These are phyloP conservation scores for Campaea margaritaria DNA, from an alignment of 2,888 invertebrate genomes.

Conservation along the genomic window DNA sequence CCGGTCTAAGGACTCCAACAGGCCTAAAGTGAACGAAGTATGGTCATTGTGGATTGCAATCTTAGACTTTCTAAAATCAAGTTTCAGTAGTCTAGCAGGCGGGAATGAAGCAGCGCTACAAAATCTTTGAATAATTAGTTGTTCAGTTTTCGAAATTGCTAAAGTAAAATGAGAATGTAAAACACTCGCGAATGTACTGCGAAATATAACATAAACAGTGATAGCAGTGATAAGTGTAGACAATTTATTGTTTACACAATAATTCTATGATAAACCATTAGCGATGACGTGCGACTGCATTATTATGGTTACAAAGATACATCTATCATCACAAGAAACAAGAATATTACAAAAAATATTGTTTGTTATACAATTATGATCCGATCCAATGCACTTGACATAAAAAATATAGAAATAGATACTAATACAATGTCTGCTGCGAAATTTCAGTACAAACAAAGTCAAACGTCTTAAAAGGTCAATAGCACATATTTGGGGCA, in stretches of 20 bases:
- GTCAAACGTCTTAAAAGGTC: conserved; percentile 29
- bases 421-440: neutral
- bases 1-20: neutral
- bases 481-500: conserved; percentile 42
- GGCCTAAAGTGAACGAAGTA: conserved; percentile 11
- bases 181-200: too few relatives aligned
- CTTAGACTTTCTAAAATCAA: conserved; percentile 25
- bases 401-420: conserved; percentile 2
- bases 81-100: conserved; percentile 9
- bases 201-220: too few relatives aligned
- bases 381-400: neutral
- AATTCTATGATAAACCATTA: too few relatives aligned
- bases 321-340: too few relatives aligned
- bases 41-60: conserved; percentile 12
- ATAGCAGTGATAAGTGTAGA: too few relatives aligned
- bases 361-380: too few relatives aligned
- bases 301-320: too few relatives aligned
- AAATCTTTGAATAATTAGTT: neutral
- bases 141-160: too few relatives aligned
- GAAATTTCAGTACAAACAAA: conserved; percentile 12
- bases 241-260: too few relatives aligned
- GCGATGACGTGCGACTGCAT: too few relatives aligned
- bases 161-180: too few relatives aligned
- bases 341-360: too few relatives aligned
- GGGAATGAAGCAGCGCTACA: conserved; percentile 9